Conservation (phyloP, 2,113 vertebrate species). For the Gymnogyps californianus region DNA sequence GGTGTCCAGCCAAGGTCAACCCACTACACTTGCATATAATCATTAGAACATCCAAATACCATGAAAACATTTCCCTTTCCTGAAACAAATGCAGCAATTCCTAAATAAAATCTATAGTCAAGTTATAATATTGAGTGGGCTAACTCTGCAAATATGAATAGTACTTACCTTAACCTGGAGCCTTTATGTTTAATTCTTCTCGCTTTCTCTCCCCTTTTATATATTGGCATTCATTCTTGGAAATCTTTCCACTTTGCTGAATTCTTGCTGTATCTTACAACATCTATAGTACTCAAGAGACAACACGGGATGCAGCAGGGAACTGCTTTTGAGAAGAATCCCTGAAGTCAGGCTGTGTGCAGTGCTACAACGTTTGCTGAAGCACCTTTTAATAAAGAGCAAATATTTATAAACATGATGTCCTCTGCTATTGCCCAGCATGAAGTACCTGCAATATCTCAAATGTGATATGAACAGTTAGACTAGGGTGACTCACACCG, state of each 20-base stretch:
- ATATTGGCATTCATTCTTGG: background rate
- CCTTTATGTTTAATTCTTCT: background rate
- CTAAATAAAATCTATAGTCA: background rate
- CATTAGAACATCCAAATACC: background rate
- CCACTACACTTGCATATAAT: background rate
- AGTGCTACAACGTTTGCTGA: background rate
- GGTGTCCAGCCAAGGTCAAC: no score
- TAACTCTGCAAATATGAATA: background rate
- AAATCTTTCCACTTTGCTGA: background rate
- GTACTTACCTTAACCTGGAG: background rate
- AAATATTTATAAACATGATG: background rate
- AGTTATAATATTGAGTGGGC: background rate
- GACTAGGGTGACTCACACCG: background rate
- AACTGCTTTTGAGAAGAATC: background rate
- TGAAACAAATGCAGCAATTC: background rate
- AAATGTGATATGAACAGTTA: background rate
- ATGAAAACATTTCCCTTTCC: background rate
- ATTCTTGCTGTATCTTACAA: background rate
- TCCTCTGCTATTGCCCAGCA: background rate
- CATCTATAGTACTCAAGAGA: background rate
- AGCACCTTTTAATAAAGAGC: background rate
- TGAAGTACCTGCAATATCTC: background rate
- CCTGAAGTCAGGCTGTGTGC: background rate
- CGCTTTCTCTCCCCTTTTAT: background rate
- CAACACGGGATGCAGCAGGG: background rate